Evolutionary conservation across 1,140 invertebrate genomes (phyloP).

Genomic region (Drosophila triauraria): DNA sequence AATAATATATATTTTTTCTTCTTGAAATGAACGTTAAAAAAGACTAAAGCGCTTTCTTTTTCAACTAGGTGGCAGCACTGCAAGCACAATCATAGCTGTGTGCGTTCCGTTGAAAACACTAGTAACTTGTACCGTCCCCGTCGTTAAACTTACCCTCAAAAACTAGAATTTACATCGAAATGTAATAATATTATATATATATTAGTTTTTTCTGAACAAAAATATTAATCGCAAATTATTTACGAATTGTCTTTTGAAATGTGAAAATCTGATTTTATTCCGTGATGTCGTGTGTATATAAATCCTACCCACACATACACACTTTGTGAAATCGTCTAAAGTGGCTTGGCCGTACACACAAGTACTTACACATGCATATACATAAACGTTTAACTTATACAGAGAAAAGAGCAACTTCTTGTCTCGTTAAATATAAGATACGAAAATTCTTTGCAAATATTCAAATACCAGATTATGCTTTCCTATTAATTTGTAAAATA

Average conservation of each 20-base stretch:
- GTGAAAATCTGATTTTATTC: background rate
- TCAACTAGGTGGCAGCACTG: conserved; percentile 60
- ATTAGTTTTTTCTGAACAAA: background rate
- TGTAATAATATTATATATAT: conserved; percentile 24
- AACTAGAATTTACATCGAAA: conserved; percentile 42
- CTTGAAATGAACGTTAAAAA: background rate
- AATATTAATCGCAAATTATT: background rate
- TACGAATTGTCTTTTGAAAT: background rate
- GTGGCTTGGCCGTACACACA: conserved; percentile 50
- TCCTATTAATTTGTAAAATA: background rate
- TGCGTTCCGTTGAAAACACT: conserved; percentile 54
- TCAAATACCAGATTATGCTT: background rate
- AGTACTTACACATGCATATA: conserved; percentile 8
- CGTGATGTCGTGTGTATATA: conserved; percentile 29
- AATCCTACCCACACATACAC: conserved; percentile 29
- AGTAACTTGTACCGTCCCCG: conserved; percentile 63
- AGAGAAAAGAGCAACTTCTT: conserved; percentile 22
- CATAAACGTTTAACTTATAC: conserved; percentile 14
- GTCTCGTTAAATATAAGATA: conserved; percentile 11
- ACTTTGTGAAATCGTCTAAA: conserved; percentile 60
- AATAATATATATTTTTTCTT: background rate
- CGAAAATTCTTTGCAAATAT: background rate
- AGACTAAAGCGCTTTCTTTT: background rate
- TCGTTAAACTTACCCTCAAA: conserved; percentile 52
- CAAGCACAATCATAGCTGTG: conserved; percentile 35